phyloP scores from a whole-genome alignment of 2,797 vertebrate species.

The Oryzias sinensis region DNA sequence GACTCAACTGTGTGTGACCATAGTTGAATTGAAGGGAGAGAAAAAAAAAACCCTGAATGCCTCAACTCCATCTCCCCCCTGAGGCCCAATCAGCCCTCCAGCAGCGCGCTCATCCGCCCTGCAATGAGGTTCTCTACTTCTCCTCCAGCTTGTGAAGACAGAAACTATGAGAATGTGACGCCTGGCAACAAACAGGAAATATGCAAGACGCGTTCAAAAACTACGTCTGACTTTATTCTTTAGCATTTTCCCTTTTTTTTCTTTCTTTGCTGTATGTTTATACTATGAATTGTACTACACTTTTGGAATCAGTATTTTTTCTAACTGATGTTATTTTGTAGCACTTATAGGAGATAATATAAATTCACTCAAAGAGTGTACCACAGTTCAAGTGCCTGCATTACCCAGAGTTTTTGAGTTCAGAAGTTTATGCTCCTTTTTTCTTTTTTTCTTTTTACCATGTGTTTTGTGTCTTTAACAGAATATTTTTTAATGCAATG shows the following conservation, averaged over 20 bases:
- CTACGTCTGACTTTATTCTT: slow-evolving; percentile 37
- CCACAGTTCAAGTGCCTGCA: slow-evolving; percentile 81
- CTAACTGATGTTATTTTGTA: slow-evolving; percentile 73
- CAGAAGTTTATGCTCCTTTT: slow-evolving; percentile 26
- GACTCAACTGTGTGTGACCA: slow-evolving; percentile 35
- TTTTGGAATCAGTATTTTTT: slow-evolving; percentile 69
- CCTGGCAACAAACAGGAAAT: slow-evolving; percentile 44
- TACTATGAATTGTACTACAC: slow-evolving; percentile 60
- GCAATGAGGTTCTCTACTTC: slow-evolving; percentile 25
- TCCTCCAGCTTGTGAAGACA: slow-evolving; percentile 31
- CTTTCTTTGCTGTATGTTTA: slow-evolving; percentile 13
- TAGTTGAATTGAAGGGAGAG: slow-evolving; percentile 31
- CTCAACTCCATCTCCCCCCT: slow-evolving; percentile 6
- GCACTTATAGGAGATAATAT: slow-evolving; percentile 77
- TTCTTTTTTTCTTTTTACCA: slow-evolving; percentile 22
- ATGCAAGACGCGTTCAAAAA: slow-evolving; percentile 59
- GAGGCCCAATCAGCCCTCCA: slow-evolving; percentile 29
- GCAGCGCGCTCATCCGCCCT: slow-evolving; percentile 16
- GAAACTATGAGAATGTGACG: slow-evolving; percentile 55
- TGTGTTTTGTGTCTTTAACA: slow-evolving; percentile 41
- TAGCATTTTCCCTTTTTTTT: slow-evolving; percentile 16
- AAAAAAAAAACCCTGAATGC: not conserved
- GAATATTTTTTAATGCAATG: slow-evolving; percentile 47
- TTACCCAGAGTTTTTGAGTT: slow-evolving; percentile 69
- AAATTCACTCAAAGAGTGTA: slow-evolving; percentile 75